These are phyloP conservation scores for Neogale vison DNA, from an alignment of 2,113 vertebrate genomes.

Conservation along the genomic window DNA sequence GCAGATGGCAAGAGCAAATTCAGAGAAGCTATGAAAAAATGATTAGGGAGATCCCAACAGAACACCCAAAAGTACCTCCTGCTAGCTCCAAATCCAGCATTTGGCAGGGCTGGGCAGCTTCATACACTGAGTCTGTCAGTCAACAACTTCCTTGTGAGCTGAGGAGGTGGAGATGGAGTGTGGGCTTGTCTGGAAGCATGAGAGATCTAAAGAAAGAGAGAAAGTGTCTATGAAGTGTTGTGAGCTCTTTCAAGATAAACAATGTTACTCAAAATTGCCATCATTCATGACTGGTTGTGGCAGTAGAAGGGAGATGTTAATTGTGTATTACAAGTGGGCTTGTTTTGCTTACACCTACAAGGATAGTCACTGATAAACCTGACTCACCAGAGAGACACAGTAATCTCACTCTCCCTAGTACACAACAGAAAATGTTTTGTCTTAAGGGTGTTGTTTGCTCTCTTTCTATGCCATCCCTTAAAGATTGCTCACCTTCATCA, in stretches of 20 bases:
- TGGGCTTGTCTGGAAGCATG: neutral
- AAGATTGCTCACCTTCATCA: neutral
- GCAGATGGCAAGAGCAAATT: neutral
- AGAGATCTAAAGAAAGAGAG: neutral
- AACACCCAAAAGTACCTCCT: neutral
- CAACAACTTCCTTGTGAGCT: neutral
- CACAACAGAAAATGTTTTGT: neutral
- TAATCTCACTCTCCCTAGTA: neutral
- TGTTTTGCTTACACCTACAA: neutral
- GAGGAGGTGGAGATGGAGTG: neutral
- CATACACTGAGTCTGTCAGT: neutral
- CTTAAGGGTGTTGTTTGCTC: neutral
- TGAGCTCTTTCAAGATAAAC: constrained; percentile 16
- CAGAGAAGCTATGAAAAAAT: neutral
- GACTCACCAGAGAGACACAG: neutral
- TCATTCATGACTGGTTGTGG: neutral
- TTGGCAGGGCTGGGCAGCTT: neutral
- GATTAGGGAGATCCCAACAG: neutral
- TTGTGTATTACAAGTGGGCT: neutral
- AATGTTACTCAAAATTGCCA: neutral
- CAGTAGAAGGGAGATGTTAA: neutral
- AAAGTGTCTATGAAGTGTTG: neutral
- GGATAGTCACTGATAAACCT: neutral
- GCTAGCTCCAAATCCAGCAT: neutral
- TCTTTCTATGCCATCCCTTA: neutral